Conservation (phyloP, 2,113 vertebrate species). For the Sinocyclocheilus rhinocerous region DNA sequence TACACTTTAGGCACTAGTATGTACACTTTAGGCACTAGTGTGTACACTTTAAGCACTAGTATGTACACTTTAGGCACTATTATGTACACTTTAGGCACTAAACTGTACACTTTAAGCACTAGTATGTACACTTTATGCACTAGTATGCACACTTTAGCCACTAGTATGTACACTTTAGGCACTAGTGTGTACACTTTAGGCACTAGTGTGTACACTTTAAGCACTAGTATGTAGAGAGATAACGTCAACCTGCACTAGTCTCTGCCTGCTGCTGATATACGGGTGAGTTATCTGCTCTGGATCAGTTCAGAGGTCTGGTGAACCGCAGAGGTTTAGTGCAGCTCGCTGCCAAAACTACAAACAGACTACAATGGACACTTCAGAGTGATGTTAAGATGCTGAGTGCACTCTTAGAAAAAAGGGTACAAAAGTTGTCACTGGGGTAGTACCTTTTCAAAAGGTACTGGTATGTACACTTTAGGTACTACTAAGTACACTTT, state of each 20-base stretch:
- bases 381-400: neutral
- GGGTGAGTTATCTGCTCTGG: slow-evolving; percentile 43
- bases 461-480: neutral
- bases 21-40: neutral
- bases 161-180: too few relatives aligned
- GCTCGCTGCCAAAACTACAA: neutral
- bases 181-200: too few relatives aligned
- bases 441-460: neutral
- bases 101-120: neutral
- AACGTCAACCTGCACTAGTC: slow-evolving; percentile 32
- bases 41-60: neutral
- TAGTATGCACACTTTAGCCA: neutral
- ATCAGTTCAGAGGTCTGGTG: slow-evolving; percentile 30
- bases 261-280: slow-evolving; percentile 31
- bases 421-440: too few relatives aligned
- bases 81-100: neutral
- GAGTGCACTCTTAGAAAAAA: neutral
- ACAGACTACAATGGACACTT: neutral
- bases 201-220: too few relatives aligned
- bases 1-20: too few relatives aligned
- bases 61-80: neutral
- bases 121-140: neutral
- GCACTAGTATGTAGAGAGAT: neutral
- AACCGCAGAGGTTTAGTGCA: slow-evolving; percentile 1
- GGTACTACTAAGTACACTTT: too few relatives aligned